phyloP scores from a whole-genome alignment of 1,140 invertebrate genomes.

The Zaprionus tsacasi region DNA sequence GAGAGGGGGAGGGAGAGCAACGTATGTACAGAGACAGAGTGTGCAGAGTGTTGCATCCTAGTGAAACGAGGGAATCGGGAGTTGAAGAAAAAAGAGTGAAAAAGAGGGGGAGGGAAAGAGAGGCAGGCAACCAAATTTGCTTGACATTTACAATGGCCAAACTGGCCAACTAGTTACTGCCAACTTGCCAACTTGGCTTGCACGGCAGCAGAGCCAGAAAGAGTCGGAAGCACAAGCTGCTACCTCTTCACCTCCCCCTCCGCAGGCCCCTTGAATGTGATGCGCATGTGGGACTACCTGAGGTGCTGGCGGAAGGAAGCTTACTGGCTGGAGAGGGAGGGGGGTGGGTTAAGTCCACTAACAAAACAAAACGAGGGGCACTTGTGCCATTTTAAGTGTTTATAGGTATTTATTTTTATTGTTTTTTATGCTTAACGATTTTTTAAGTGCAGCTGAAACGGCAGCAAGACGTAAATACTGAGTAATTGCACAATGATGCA shows the following conservation, averaged over 20 bases:
- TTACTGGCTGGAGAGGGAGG: neutral
- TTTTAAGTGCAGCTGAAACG: constrained; percentile 64
- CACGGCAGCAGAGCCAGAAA: neutral
- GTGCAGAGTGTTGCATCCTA: neutral
- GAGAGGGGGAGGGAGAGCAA: neutral
- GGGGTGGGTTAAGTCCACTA: neutral
- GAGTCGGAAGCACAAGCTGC: neutral
- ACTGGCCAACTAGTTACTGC: constrained; percentile 52
- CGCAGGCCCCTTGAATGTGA: constrained; percentile 7
- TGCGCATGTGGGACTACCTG: constrained; percentile 18
- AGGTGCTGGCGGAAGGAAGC: neutral
- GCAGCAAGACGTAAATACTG: constrained; percentile 20
- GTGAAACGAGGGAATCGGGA: neutral
- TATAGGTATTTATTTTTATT: constrained; percentile 82
- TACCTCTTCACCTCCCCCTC: neutral
- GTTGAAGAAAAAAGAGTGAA: neutral
- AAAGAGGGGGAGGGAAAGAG: constrained; percentile 26
- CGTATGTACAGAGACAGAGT: neutral
- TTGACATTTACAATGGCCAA: constrained; percentile 80
- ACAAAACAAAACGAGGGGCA: constrained; percentile 15
- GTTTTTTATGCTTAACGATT: constrained; percentile 82
- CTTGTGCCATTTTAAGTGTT: constrained; percentile 80
- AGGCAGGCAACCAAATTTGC: constrained; percentile 75
- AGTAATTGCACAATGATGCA: neutral
- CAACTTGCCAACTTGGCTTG: constrained; percentile 46